These are phyloP conservation scores for Nannospalax galili DNA, from an alignment of 2,113 vertebrate genomes.

Conservation along the genomic window DNA sequence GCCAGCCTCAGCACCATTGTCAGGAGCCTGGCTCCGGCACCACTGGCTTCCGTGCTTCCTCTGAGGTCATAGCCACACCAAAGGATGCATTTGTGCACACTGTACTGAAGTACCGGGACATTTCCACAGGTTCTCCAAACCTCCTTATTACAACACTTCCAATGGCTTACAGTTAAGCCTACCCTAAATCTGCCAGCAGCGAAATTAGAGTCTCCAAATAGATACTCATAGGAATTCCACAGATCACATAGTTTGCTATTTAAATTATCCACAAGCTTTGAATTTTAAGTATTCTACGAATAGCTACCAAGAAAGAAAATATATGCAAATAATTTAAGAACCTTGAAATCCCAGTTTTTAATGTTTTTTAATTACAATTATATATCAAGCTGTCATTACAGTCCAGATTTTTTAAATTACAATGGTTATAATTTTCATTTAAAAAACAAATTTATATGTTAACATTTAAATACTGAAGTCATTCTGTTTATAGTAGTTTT, in stretches of 20 bases:
- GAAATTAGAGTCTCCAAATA: constrained; percentile 49
- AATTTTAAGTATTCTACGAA: not conserved
- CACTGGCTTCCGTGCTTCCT: constrained; percentile 81
- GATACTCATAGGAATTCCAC: not conserved
- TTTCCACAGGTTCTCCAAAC: constrained; percentile 62
- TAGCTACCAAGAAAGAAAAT: constrained; percentile 19
- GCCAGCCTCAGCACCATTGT: constrained; percentile 95
- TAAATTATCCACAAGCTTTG: constrained; percentile 57
- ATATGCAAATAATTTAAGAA: constrained; percentile 48
- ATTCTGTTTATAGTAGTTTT: constrained; percentile 45
- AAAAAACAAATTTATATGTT: constrained; percentile 39
- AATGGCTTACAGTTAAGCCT: constrained; percentile 41
- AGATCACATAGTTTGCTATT: not conserved
- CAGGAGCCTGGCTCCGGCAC: constrained; percentile 89
- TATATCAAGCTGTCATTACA: not conserved
- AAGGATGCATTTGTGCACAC: constrained; percentile 64
- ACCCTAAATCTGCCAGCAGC: constrained; percentile 64
- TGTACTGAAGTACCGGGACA: constrained; percentile 77
- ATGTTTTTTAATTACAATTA: not conserved
- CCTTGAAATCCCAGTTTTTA: constrained; percentile 51
- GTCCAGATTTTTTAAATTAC: constrained; percentile 8
- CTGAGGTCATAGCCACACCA: constrained; percentile 83
- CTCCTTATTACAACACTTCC: not conserved
- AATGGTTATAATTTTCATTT: constrained; percentile 52
- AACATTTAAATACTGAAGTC: constrained; percentile 44